A percentile compares a stretch with the other conserved stretches of the same genome.
These are phyloP conservation scores for Gymnodraco acuticeps DNA, from an alignment of 2,797 vertebrate species.

Conservation along the genomic window DNA sequence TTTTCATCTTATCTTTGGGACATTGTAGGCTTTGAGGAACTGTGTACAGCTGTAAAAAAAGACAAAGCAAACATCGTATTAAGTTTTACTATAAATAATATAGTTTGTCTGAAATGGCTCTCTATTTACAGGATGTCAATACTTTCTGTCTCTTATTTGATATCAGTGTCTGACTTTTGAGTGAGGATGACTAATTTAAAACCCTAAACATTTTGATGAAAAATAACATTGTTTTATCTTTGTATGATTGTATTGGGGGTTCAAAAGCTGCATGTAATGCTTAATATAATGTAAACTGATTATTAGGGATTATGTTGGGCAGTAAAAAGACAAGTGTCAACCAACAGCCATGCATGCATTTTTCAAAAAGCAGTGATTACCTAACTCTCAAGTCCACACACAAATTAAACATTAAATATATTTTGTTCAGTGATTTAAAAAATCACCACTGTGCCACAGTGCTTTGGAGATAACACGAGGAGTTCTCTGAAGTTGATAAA, in stretches of 20 bases:
- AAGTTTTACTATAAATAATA: too few species aligned
- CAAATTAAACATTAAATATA: constrained; percentile 29
- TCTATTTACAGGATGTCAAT: neutral
- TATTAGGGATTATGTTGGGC: neutral
- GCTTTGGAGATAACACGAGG: neutral
- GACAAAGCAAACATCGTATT: too few species aligned
- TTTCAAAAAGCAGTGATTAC: constrained; percentile 16
- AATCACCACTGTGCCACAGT: neutral
- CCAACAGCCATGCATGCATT: neutral
- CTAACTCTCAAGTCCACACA: neutral
- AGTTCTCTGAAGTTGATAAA: neutral
- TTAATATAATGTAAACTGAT: too few species aligned
- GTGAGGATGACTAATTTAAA: neutral
- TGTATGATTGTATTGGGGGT: neutral
- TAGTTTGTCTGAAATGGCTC: neutral
- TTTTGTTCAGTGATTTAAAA: constrained; percentile 22
- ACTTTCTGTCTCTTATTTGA: neutral
- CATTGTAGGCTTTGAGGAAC: neutral
- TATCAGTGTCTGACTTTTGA: neutral
- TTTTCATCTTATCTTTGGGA: constrained; percentile 3
- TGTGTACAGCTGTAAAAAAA: neutral
- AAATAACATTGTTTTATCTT: too few species aligned
- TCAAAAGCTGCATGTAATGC: neutral
- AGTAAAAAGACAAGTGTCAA: neutral
- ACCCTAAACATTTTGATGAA: too few species aligned